Percentiles rank a stretch among this genome's conserved stretches.
These are phyloP conservation scores for Eristalinus sepulchralis DNA, from an alignment of 2,888 invertebrate genomes.

Conservation along the genomic window DNA sequence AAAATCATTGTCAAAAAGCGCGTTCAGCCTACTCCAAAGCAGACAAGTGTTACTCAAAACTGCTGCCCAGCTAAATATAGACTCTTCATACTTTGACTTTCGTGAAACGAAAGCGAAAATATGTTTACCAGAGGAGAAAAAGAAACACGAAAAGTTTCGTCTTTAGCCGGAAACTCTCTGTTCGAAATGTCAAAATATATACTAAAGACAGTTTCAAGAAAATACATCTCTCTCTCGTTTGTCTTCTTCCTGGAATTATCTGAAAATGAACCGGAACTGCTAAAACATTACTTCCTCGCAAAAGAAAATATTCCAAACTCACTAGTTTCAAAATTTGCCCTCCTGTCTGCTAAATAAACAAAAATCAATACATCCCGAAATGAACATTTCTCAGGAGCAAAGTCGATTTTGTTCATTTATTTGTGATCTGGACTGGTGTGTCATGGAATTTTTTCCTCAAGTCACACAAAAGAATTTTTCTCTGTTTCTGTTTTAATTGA, in stretches of 20 bases:
- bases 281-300: slow-evolving; percentile 51
- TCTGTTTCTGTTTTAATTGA: slow-evolving; percentile 54
- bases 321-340: slow-evolving; percentile 47
- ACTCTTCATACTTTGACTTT: slow-evolving; percentile 7
- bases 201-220: slow-evolving; percentile 7
- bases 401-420: slow-evolving; percentile 19
- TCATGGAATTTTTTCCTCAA: slow-evolving; percentile 57
- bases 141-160: too few relatives aligned
- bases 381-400: slow-evolving; percentile 28
- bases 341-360: slow-evolving; percentile 68
- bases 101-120: not conserved
- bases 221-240: not conserved
- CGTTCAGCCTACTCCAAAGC: not conserved
- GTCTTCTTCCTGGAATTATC: slow-evolving; percentile 6
- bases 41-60: not conserved
- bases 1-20: not conserved
- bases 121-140: not conserved
- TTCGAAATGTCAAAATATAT: slow-evolving; percentile 10
- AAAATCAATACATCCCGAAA: slow-evolving; percentile 12
- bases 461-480: slow-evolving; percentile 17
- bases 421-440: slow-evolving; percentile 53
- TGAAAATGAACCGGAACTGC: slow-evolving; percentile 45
- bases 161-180: slow-evolving; percentile 7
- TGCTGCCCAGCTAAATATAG: not conserved
- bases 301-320: slow-evolving; percentile 11